Percentiles rank a stretch among this genome's conserved stretches.
Conservation (phyloP, 2,888 invertebrate species). For the Pristionchus entomophagus region DNA sequence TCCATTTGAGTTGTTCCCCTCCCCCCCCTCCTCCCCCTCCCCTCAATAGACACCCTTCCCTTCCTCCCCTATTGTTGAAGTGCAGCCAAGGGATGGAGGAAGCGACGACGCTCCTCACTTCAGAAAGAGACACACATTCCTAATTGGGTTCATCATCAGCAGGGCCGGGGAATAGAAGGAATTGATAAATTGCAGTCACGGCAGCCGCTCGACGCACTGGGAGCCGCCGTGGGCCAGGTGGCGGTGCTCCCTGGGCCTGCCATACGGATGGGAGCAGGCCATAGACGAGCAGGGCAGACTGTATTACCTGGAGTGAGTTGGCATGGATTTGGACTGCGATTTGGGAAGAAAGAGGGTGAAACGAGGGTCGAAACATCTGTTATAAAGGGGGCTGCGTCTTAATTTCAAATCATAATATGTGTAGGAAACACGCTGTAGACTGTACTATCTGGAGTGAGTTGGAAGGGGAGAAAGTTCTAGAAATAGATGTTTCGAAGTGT, state of each 20-base stretch:
- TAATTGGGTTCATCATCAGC: constrained; percentile 34
- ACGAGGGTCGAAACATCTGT: too few species aligned
- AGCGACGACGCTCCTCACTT: background rate
- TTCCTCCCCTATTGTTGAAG: constrained; percentile 30
- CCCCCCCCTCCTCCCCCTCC: background rate
- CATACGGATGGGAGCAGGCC: constrained; percentile 93
- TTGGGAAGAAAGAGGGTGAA: too few species aligned
- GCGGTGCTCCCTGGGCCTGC: constrained; percentile 82
- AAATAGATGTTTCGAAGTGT: too few species aligned
- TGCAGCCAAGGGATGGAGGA: background rate
- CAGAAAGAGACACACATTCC: background rate
- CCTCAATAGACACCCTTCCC: background rate
- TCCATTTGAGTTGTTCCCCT: background rate
- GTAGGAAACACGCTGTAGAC: too few species aligned
- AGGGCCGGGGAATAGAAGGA: background rate
- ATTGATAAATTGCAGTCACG: constrained; percentile 56
- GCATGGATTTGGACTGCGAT: too few species aligned
- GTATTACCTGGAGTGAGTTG: constrained; percentile 91
- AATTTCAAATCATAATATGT: too few species aligned
- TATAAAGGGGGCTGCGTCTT: too few species aligned
- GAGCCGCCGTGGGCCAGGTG: constrained; percentile 90
- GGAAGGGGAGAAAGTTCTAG: too few species aligned
- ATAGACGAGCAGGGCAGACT: constrained; percentile 86
- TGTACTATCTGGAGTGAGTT: too few species aligned
- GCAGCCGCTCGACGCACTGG: constrained; percentile 80